Base-by-base conservation (phyloP, 2,888 invertebrate species). In the Atherix ibis region DNA sequence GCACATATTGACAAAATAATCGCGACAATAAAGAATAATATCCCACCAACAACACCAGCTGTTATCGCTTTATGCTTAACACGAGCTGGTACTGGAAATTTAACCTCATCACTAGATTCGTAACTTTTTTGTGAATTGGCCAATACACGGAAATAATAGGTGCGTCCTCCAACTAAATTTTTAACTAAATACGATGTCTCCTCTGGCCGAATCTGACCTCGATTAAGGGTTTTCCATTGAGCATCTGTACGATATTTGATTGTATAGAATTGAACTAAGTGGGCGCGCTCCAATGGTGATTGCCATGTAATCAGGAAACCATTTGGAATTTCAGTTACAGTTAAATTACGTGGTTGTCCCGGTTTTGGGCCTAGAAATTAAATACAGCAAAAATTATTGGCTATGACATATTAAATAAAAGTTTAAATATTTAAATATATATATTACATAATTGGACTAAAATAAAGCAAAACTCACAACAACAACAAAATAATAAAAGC, bases 1-100 rank as follows among this genome's bases (percentile, higher is more conserved):
- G 91, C 89, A 70, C 94, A 91, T 56, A 94, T 84, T 51, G 92
- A 91, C 54, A 95, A 76, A 57, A 94, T 88, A 65, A 94, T 89
- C 63, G 92, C 91, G 54, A 94, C 91, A 57, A 94, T 83, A 72
- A 94, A 89, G 73, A 95, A 94, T 58, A 94, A 73, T 54, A 95
- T 81, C 47, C 94, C 94, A 50, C 94, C 94, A 48, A 94, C 89
- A 52, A 94, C 87, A 43, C 92, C 94, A 52, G 94, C 92, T 41
- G 88, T 89, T 62, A 91, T 88, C 47, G 89, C 89, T 74, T 88
- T 88, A 68, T 88, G 87, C 63, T 88, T 88, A 48, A 88, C 87
- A 42, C 87, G 72, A 43, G 85, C 85, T 46, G 88, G 88, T 50
- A 89, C 85, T 25, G 82, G 74, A 65, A 81, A 89, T 65, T 81